Conservation (phyloP, 30 jellyfish, hydroid and myxozoan species). For the Turritopsis rubra region DNA sequence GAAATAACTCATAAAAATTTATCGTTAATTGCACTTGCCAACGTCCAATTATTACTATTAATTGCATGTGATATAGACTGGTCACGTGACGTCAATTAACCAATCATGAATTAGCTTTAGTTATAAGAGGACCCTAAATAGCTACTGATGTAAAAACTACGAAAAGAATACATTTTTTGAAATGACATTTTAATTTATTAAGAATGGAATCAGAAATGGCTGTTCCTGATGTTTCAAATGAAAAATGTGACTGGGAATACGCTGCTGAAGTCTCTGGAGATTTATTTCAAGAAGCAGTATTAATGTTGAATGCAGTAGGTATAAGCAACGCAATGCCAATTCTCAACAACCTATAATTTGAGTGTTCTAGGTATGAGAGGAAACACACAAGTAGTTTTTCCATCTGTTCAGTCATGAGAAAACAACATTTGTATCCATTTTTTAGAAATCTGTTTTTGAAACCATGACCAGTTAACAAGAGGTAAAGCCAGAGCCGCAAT, state of each 20-base stretch:
- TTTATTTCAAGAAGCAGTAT: neutral
- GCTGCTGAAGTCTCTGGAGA: neutral
- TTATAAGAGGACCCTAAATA: too few relatives aligned
- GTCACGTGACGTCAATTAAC: too few relatives aligned
- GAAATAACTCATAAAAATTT: too few relatives aligned
- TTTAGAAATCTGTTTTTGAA: neutral
- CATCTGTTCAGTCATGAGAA: neutral
- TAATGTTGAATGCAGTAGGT: neutral
- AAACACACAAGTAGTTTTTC: neutral
- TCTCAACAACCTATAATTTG: neutral
- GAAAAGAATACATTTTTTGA: neutral
- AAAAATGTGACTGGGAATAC: neutral
- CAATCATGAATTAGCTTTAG: too few relatives aligned
- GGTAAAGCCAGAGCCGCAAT: too few relatives aligned
- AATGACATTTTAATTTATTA: too few relatives aligned
- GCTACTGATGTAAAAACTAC: neutral
- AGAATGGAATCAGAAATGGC: neutral
- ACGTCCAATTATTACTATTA: too few relatives aligned
- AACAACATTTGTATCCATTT: neutral
- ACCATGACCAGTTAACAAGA: neutral
- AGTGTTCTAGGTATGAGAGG: neutral
- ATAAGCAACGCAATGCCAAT: neutral
- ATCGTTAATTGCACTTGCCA: too few relatives aligned
- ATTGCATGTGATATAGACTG: too few relatives aligned
- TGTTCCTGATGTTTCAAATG: neutral